Conservation (phyloP, 2,113 vertebrate species). For the Cygnus atratus region DNA sequence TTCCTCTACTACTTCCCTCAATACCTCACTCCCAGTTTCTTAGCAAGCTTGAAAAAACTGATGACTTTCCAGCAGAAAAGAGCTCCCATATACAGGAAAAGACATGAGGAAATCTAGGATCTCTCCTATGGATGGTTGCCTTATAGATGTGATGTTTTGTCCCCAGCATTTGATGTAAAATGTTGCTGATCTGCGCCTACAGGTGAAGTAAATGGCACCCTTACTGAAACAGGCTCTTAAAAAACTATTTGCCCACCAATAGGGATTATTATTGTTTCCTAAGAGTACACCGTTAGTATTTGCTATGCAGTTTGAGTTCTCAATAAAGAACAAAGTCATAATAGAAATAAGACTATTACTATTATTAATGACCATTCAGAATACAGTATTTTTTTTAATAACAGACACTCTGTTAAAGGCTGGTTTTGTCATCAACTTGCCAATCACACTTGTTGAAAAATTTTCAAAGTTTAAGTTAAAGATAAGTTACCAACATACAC, state of each 20-base stretch:
- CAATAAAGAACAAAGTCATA: background rate
- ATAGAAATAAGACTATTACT: background rate
- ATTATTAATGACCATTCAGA: background rate
- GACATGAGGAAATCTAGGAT: background rate
- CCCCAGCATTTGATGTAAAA: too few relatives aligned
- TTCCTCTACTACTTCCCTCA: background rate
- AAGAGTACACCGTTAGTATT: background rate
- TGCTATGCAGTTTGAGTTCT: background rate
- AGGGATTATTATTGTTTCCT: background rate
- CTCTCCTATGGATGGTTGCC: background rate
- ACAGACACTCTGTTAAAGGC: background rate
- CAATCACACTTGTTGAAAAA: background rate
- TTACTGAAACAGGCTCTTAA: background rate
- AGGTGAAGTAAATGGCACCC: background rate
- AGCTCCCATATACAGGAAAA: background rate
- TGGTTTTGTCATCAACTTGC: background rate
- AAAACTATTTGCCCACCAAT: background rate
- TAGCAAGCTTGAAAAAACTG: background rate
- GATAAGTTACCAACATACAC: background rate
- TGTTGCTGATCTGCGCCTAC: background rate
- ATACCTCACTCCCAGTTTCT: background rate
- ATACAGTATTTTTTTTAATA: background rate
- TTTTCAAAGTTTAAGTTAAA: background rate
- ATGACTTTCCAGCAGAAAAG: background rate
- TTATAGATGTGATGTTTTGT: background rate